phyloP scores from a whole-genome alignment of 2,888 invertebrate genomes.

The Drosophila histrio region DNA sequence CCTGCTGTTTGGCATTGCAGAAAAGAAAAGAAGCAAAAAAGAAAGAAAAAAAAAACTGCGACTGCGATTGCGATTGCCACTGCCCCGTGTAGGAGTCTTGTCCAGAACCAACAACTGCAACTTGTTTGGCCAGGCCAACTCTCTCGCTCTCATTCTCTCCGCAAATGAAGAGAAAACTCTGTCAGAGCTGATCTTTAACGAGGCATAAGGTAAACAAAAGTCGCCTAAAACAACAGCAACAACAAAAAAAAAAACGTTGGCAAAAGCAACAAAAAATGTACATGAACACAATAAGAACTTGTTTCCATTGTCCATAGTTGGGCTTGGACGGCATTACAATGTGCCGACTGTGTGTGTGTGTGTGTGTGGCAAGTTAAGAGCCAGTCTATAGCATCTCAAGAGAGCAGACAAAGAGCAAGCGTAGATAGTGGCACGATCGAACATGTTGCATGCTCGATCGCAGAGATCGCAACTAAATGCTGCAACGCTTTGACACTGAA shows the following conservation, averaged over 20 bases:
- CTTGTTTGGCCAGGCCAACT: slow-evolving; percentile 59
- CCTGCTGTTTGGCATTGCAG: slow-evolving; percentile 69
- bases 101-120: slow-evolving; percentile 52
- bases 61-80: slow-evolving; percentile 26
- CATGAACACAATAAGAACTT: slow-evolving; percentile 60
- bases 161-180: slow-evolving; percentile 1
- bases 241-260: slow-evolving; percentile 25
- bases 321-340: slow-evolving; percentile 40
- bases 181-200: slow-evolving; percentile 62
- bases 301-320: slow-evolving; percentile 74
- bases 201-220: slow-evolving; percentile 75
- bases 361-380: slow-evolving; percentile 17
- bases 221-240: slow-evolving; percentile 59
- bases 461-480: slow-evolving; percentile 16
- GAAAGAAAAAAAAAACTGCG: slow-evolving; percentile 10
- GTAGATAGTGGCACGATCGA: slow-evolving; percentile 25
- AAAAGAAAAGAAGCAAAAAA: slow-evolving; percentile 33
- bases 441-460: slow-evolving; percentile 37
- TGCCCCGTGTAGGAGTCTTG: slow-evolving; percentile 65
- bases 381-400: slow-evolving; percentile 33
- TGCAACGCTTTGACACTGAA: slow-evolving; percentile 67
- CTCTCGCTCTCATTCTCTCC: slow-evolving; percentile 5
- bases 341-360: slow-evolving; percentile 3
- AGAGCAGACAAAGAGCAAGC: slow-evolving; percentile 37
- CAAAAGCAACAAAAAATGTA: slow-evolving; percentile 23